Evolutionary conservation across 1,140 invertebrate species (phyloP).

Genomic region (Whitmania pigra): DNA sequence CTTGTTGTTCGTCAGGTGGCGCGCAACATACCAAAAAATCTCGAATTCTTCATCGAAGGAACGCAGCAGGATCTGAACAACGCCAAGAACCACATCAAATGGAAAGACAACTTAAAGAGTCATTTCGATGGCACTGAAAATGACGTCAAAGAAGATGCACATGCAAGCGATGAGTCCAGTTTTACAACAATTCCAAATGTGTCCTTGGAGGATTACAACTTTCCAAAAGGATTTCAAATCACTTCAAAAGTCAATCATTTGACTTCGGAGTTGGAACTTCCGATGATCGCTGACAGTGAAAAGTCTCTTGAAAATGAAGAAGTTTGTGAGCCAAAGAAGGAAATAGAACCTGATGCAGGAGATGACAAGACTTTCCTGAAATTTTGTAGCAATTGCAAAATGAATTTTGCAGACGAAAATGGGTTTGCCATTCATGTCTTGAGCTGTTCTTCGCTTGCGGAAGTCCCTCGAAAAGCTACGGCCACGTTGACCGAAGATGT

Average conservation of each 20-base stretch:
- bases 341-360: not conserved
- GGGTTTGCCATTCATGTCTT: not conserved
- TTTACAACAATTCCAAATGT: not conserved
- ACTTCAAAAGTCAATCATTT: not conserved
- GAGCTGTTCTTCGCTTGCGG: no score
- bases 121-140: not conserved
- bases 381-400: conserved; percentile 13
- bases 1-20: conserved; percentile 35
- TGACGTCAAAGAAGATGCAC: not conserved
- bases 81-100: conserved; percentile 15
- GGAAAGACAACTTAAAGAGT: conserved; percentile 13
- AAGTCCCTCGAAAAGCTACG: no score
- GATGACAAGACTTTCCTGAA: conserved; percentile 12
- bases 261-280: not conserved
- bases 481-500: no score
- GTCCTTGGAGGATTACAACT: conserved; percentile 27
- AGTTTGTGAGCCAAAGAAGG: not conserved
- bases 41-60: conserved; percentile 53
- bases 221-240: conserved; percentile 26
- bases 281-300: not conserved
- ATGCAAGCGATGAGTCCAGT: not conserved
- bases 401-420: conserved; percentile 10
- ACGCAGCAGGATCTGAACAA: conserved; percentile 42
- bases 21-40: conserved; percentile 53
- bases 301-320: not conserved